Evolutionary conservation across 2,113 vertebrate genomes (phyloP).

Genomic region (Neodontobutis hainanensis): DNA sequence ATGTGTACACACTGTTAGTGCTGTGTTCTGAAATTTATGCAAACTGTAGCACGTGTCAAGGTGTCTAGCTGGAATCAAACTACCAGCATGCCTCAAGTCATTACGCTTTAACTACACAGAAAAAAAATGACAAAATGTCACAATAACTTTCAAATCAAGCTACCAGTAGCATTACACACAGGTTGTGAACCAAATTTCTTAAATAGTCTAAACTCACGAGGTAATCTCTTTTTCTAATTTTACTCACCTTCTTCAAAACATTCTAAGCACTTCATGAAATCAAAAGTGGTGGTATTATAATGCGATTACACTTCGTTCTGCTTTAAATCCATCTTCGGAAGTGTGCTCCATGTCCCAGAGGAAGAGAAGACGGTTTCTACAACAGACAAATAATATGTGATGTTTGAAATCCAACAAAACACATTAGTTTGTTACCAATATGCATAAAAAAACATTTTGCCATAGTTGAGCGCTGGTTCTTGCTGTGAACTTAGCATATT

Average conservation of each 20-base stretch:
- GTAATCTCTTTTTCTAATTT: conserved; percentile 28
- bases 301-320: conserved; percentile 66
- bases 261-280: conserved; percentile 37
- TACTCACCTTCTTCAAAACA: conserved; percentile 24
- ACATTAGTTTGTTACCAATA: not conserved
- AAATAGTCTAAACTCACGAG: conserved; percentile 26
- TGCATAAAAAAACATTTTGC: too few species aligned
- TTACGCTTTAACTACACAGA: too few species aligned
- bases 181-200: not conserved
- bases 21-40: too few species aligned
- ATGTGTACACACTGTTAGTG: not conserved
- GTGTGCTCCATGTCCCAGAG: conserved; percentile 58
- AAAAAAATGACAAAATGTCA: too few species aligned
- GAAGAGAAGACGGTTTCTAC: conserved; percentile 39
- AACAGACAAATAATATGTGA: not conserved
- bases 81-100: too few species aligned
- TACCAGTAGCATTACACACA: too few species aligned
- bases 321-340: conserved; percentile 72
- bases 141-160: not conserved
- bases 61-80: too few species aligned
- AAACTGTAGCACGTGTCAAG: too few species aligned
- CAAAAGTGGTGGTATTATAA: conserved; percentile 47
- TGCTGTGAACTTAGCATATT: conserved; percentile 5
- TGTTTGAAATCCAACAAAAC: not conserved
- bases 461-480: not conserved